A percentile compares a stretch with the other conserved stretches of the same genome.
Evolutionary conservation across 2,888 invertebrate species (phyloP).

Genomic region (Caradrina clavipalpis): DNA sequence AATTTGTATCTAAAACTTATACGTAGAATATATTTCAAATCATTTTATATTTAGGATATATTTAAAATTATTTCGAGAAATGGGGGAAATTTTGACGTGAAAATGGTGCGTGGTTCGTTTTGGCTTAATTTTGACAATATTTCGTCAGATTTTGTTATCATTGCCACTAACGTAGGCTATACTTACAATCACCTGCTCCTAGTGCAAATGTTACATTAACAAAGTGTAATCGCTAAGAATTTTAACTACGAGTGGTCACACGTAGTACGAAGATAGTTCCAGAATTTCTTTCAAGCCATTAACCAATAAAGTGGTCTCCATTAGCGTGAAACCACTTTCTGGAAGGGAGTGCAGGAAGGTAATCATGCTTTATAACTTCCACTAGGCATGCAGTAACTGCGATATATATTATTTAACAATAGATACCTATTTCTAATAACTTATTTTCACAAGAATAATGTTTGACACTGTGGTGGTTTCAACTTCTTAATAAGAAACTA

Average conservation of each 20-base stretch:
- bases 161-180: not conserved
- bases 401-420: constrained; percentile 19
- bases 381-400: constrained; percentile 3
- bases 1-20: too few species aligned
- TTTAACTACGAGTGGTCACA: not conserved
- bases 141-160: too few species aligned
- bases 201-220: not conserved
- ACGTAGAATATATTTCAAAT: too few species aligned
- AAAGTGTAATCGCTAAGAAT: not conserved
- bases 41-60: too few species aligned
- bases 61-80: too few species aligned
- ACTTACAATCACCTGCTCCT: not conserved
- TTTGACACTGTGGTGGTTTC: not conserved
- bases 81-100: too few species aligned
- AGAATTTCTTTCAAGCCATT: constrained; percentile 42
- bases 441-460: not conserved
- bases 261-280: not conserved
- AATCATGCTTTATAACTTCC: constrained; percentile 49
- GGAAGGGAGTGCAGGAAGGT: constrained; percentile 52
- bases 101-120: too few species aligned
- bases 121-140: too few species aligned
- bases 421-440: not conserved
- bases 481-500: too few species aligned
- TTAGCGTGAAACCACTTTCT: constrained; percentile 49
- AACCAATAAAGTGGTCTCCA: constrained; percentile 51